phyloP scores from a whole-genome alignment of 2,797 vertebrate species.

The Trematomus bernacchii region DNA sequence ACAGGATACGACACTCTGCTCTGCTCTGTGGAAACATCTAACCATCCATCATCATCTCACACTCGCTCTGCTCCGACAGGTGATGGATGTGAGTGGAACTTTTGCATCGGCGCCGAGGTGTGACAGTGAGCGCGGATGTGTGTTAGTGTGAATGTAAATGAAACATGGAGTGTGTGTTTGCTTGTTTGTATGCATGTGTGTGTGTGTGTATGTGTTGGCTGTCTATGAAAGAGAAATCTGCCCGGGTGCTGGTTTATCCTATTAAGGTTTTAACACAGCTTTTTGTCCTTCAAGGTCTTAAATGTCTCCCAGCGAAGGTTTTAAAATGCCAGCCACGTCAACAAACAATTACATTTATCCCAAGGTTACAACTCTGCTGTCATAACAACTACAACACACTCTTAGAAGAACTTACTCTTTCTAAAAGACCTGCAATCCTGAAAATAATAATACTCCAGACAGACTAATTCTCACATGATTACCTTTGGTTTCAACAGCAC shows the following conservation, averaged over 20 bases:
- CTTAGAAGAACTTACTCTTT: conserved; percentile 26
- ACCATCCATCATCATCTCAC: conserved; percentile 70
- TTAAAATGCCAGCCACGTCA: conserved; percentile 54
- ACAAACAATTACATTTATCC: conserved; percentile 65
- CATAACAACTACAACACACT: conserved; percentile 48
- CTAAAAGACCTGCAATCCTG: conserved; percentile 22
- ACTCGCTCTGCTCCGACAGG: conserved; percentile 59
- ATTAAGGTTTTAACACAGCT: conserved; percentile 55
- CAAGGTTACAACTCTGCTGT: conserved; percentile 62
- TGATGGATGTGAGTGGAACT: conserved; percentile 65
- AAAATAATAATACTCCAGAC: conserved; percentile 21
- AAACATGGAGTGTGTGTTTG: conserved; percentile 20
- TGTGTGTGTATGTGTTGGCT: background rate
- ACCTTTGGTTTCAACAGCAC: conserved; percentile 47
- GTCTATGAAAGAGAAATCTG: conserved; percentile 48
- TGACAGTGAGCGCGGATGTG: conserved; percentile 18
- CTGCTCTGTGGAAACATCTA: conserved; percentile 41
- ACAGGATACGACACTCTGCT: conserved; percentile 22
- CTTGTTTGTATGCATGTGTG: background rate
- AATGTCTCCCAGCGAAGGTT: conserved; percentile 32
- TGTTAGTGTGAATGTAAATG: conserved; percentile 39
- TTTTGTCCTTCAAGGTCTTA: conserved; percentile 65
- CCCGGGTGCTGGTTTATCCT: conserved; percentile 54
- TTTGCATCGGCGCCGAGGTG: conserved; percentile 32
- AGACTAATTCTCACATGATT: conserved; percentile 33